Base-by-base conservation (phyloP, 2,797 vertebrate species). In the Muscicapa striata region DNA sequence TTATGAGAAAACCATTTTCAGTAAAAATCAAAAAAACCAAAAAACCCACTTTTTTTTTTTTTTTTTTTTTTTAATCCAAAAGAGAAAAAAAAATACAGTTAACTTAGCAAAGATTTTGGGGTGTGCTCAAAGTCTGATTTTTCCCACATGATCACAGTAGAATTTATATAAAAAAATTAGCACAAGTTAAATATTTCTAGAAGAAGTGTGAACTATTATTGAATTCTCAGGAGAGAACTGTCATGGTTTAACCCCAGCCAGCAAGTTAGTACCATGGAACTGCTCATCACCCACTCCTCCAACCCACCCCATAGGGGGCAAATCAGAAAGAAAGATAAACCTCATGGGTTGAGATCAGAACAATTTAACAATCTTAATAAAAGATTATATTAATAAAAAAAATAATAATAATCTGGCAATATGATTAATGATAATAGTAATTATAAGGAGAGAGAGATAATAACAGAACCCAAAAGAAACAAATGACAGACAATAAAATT, bases 251-350 rank as follows among this genome's bases (percentile, higher is more conserved):
- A 77, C 15, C 17, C 14, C 40, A 64, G 18, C 9, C 26, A 64
- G 30, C 24, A 52, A 58, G 14, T n/a, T 17, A 21, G 24, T 19
- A 46, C 18, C 7, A 15, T 19, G 54, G 38, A 32, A 26, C 21
- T 41, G 9, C 13, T 52, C 15, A 23, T 66, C 58, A 52, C 13
- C 59, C 52, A 32, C 15, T 62, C 7, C 45, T 38, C 34, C 66
- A 72, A 23, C 11, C 7, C 8, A 46, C 21, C 5, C 26, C 3
- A 0, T 11, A 11, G 0, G 1, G 10, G 3, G 3, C 59, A 15
- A 46, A 72, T 48, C 30, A 34, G 46, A 54, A 59, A 58, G 29
- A 45, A 51, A 27, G 9, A 21, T 17, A 72, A 36, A 66, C 26
- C 5, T 58, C 18, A 15, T 23, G 9, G 6, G 6, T 41, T 64